Evolutionary conservation across 2,113 vertebrate species (phyloP).

Genomic region (Neolamprologus caudopunctatus): DNA sequence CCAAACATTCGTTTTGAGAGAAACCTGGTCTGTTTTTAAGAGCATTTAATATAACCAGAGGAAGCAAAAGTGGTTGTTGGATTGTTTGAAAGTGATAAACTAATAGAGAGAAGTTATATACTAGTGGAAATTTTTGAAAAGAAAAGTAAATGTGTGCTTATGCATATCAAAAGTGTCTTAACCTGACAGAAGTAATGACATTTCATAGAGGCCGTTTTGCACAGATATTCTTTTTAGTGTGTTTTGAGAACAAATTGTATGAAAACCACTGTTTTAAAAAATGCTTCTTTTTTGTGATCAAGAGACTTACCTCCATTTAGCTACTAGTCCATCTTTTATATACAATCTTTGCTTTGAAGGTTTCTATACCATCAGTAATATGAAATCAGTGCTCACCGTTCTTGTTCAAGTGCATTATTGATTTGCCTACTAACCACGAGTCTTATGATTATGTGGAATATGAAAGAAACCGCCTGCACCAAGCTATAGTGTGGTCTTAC

Average conservation of each 20-base stretch:
- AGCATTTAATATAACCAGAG: not conserved
- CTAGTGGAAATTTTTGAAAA: not conserved
- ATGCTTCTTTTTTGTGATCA: not conserved
- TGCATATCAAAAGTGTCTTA: not conserved
- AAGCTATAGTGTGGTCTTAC: not conserved
- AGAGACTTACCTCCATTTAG: not conserved
- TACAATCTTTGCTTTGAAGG: not conserved
- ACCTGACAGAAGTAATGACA: not conserved
- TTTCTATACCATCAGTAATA: not conserved
- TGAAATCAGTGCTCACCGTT: not conserved
- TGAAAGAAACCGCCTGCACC: not conserved
- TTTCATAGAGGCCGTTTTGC: not conserved
- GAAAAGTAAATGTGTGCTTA: not conserved
- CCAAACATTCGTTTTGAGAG: not conserved
- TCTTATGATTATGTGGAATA: not conserved
- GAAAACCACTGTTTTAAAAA: not conserved
- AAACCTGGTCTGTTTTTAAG: not conserved
- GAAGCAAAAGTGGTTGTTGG: not conserved
- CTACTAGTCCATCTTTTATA: not conserved
- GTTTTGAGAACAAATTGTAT: not conserved
- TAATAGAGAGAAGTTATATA: not conserved
- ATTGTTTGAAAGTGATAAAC: not conserved
- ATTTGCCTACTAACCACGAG: not conserved
- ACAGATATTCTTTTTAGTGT: not conserved
- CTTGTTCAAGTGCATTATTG: not conserved